Evolutionary conservation across 2,888 invertebrate species (phyloP).

Genomic region (Pandemis heparana): DNA sequence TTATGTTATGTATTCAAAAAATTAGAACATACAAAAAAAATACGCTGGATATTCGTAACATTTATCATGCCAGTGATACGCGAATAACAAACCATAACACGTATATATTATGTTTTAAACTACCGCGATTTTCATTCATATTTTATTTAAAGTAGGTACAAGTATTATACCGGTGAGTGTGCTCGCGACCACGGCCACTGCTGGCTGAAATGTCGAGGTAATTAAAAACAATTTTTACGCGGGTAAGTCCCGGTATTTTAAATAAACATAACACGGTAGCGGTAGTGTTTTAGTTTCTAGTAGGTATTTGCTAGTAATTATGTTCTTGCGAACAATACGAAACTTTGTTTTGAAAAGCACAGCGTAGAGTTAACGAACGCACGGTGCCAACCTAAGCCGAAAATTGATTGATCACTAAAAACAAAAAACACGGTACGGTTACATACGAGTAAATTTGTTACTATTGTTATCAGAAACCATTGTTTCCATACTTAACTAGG

Average conservation of each 20-base stretch:
- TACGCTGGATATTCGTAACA: conserved; percentile 11
- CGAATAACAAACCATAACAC: conserved; percentile 13
- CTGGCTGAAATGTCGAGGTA: no score
- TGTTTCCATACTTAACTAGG: neutral
- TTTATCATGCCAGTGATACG: conserved; percentile 26
- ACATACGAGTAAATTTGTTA: conserved; percentile 17
- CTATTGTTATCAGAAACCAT: conserved; percentile 23
- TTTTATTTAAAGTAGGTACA: no score
- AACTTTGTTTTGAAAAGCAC: conserved; percentile 58
- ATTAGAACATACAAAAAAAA: conserved; percentile 2
- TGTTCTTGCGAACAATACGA: conserved; percentile 46
- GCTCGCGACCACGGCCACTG: no score
- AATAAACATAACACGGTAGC: conserved; percentile 16
- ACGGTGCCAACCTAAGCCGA: conserved; percentile 41
- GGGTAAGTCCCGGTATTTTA: no score
- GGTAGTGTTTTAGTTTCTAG: conserved; percentile 26
- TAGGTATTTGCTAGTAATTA: conserved; percentile 15
- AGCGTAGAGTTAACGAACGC: conserved; percentile 31
- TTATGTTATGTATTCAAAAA: neutral
- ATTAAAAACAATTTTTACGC: no score
- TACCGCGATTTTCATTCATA: no score
- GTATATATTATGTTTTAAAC: no score
- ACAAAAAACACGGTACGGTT: conserved; percentile 54
- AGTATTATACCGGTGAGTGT: no score
- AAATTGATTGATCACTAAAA: conserved; percentile 53